These are phyloP conservation scores for Malachius bipustulatus DNA, from an alignment of 2,888 invertebrate species.

Conservation along the genomic window DNA sequence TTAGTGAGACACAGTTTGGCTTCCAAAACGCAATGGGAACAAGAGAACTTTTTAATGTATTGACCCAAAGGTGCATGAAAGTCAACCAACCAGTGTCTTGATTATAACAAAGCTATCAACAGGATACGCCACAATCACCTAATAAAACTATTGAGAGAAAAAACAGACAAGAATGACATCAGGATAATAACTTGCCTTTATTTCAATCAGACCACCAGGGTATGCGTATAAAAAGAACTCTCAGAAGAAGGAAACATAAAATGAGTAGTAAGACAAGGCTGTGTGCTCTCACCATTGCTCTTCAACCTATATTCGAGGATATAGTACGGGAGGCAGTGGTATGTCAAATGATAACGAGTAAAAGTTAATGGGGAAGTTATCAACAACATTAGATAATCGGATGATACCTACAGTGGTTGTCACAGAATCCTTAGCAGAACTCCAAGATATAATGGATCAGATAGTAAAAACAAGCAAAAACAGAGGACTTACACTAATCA, in stretches of 20 bases:
- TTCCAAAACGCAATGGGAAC: conserved; percentile 9
- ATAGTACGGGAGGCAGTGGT: too few species aligned
- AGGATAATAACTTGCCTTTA: conserved; percentile 9
- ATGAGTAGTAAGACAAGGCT: background rate
- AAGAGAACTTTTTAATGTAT: background rate
- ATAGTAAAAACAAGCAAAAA: too few species aligned
- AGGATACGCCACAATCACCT: conserved; percentile 8
- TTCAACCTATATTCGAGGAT: background rate
- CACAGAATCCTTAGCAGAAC: too few species aligned
- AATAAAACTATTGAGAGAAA: conserved; percentile 9
- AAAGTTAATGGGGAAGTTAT: too few species aligned
- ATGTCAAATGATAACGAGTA: too few species aligned
- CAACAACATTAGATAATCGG: too few species aligned
- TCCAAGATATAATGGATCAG: too few species aligned
- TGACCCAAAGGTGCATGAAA: too few species aligned
- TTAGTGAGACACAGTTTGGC: conserved; percentile 10
- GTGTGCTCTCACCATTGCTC: background rate
- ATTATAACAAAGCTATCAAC: conserved; percentile 9
- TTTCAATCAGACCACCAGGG: conserved; percentile 9
- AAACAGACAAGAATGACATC: conserved; percentile 7
- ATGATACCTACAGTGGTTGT: too few species aligned
- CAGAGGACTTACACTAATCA: too few species aligned
- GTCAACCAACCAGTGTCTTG: conserved; percentile 7
- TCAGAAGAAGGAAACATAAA: conserved; percentile 10
- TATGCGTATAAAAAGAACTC: conserved; percentile 7